A percentile compares a stretch with the other conserved stretches of the same genome.
These are phyloP conservation scores for Polylopha cassiicola DNA, from an alignment of 2,888 invertebrate species.

Conservation along the genomic window DNA sequence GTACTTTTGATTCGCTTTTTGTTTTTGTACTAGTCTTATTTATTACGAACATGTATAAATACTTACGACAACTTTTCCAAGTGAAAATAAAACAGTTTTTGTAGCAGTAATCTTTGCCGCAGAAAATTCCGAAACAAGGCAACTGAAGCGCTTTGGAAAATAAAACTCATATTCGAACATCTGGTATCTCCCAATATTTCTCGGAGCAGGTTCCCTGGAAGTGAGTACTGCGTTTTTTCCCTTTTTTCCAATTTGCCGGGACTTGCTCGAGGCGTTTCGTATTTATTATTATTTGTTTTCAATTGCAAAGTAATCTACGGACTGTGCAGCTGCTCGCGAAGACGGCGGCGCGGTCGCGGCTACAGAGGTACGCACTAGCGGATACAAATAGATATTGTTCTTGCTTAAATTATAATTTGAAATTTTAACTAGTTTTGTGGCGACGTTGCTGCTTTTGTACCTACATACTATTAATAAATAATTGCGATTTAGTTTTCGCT, in stretches of 20 bases:
- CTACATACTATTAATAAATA: too few relatives aligned
- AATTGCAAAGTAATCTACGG: constrained; percentile 73
- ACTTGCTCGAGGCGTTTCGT: constrained; percentile 53
- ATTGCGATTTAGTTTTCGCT: too few relatives aligned
- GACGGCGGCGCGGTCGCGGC: constrained; percentile 35
- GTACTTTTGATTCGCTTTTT: too few relatives aligned
- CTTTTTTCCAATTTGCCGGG: constrained; percentile 65
- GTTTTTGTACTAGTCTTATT: too few relatives aligned
- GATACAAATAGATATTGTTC: too few relatives aligned
- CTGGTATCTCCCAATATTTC: constrained; percentile 59
- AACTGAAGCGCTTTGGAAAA: constrained; percentile 39
- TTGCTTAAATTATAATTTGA: too few relatives aligned
- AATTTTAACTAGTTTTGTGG: too few relatives aligned
- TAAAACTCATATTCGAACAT: constrained; percentile 58
- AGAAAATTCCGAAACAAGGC: constrained; percentile 29
- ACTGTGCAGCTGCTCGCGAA: constrained; percentile 59
- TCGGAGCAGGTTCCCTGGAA: constrained; percentile 36
- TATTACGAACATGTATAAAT: too few relatives aligned
- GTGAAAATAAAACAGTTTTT: too few relatives aligned
- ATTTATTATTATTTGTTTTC: constrained; percentile 76
- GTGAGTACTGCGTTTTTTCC: constrained; percentile 44
- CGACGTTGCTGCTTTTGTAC: too few relatives aligned
- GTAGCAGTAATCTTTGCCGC: too few relatives aligned
- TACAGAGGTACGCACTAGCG: constrained; percentile 10
- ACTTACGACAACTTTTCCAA: too few relatives aligned